Evolutionary conservation across 64 coral and sea anemone genomes (phyloP), one percentile per base, ranked within the genome.

Genomic region (Trachythela sp.): DNA sequence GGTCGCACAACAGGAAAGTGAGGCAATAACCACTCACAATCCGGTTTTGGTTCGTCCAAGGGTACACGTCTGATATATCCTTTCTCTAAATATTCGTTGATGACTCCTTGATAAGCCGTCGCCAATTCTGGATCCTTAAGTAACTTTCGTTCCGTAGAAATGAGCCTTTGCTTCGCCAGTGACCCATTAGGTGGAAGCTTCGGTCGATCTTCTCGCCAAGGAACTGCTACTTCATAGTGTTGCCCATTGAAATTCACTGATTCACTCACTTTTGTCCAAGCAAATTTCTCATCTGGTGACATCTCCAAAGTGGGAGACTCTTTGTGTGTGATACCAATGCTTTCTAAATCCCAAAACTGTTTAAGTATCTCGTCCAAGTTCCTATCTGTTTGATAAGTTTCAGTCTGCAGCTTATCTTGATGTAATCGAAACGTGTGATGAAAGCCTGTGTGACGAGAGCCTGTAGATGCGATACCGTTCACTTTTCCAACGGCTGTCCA

Each of bases 1-100:
- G 30, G 32, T 80, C 50, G 48, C 27, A 87, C 85, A 58, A 87
- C 52, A 27, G 85, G 77, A 49, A 90, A 68, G 84, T 85, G 89
- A 64, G 54, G 75, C 43, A 89, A 30, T 35, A 83, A 83, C 18
- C n/a, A 89, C 80, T 90, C 77, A 58, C 48, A 39, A 15, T 26
- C 36, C 32, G 51, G 36, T 68, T 54, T 90, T 18, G 52, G 32
- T 51, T 85, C 83, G 56, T 42, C 54, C 68, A 39, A 27, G 22
- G 15, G 13, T 40, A 70, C 89, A 38, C 54, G 24, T 42, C 36
- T n/a, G 40, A 85, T 84, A 31, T 90, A 94, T 22, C 83, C 85
- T 52, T 94, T 93, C 83, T 86, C 70, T 43, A 90, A 72, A 85
- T 87, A 87, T 54, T 94, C 92, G 58, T 94, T 33, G 45, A 94